Conservation (phyloP, 2,113 vertebrate genomes). For the Dicrurus megarhynchus region DNA sequence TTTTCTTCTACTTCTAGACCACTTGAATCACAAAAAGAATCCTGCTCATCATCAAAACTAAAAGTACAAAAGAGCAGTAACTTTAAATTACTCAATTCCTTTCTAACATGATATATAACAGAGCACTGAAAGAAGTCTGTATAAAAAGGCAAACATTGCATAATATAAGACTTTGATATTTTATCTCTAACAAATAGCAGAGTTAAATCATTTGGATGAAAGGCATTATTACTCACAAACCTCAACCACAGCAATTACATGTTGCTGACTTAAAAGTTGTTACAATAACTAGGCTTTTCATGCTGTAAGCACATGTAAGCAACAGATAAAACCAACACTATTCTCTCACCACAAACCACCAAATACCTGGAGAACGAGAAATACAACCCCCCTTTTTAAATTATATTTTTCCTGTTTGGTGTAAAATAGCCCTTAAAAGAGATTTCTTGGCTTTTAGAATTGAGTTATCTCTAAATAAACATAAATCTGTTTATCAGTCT, state of each 20-base stretch:
- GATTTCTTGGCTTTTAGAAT: background rate
- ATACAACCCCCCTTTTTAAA: fast-evolving
- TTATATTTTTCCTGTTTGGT: background rate
- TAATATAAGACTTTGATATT: background rate
- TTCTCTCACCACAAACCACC: background rate
- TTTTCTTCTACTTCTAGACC: conserved; percentile 63
- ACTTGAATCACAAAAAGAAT: conserved; percentile 51
- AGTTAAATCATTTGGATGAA: background rate
- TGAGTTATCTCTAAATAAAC: background rate
- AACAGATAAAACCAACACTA: background rate
- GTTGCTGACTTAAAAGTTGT: background rate
- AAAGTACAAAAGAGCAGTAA: background rate
- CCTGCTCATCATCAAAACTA: conserved; percentile 59
- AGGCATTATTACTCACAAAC: background rate
- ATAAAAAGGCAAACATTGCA: background rate
- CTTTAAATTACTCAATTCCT: background rate
- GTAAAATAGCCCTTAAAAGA: background rate
- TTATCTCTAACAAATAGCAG: background rate
- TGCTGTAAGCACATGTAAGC: background rate
- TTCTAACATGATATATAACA: background rate
- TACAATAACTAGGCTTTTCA: background rate
- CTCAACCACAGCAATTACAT: background rate
- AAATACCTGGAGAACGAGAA: background rate
- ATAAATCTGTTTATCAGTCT: background rate
- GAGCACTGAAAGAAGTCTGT: background rate